These are phyloP conservation scores for Lissonota sp. DNA, from an alignment of 2,888 invertebrate genomes.

Conservation along the genomic window DNA sequence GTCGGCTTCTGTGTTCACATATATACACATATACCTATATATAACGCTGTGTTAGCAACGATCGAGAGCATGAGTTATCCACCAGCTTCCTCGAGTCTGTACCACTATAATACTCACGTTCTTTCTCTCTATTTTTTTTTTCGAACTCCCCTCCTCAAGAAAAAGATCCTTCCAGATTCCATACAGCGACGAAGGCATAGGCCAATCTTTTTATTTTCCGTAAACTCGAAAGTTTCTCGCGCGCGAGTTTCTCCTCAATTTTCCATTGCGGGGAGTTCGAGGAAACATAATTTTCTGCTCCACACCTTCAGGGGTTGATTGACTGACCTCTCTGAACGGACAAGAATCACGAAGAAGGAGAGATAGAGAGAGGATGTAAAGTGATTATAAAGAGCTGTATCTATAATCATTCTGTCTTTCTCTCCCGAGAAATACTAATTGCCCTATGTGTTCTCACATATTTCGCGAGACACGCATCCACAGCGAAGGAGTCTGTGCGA, in stretches of 20 bases:
- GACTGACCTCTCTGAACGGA: constrained; percentile 35
- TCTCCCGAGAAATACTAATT: constrained; percentile 77
- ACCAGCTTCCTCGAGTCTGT: constrained; percentile 65
- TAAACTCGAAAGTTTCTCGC: constrained; percentile 24
- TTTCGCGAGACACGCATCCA: constrained; percentile 66
- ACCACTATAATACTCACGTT: constrained; percentile 64
- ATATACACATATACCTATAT: constrained; percentile 30
- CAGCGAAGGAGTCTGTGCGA: constrained; percentile 42
- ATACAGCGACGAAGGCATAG: background rate
- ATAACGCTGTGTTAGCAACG: constrained; percentile 30
- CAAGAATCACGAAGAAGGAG: background rate
- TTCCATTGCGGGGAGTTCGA: constrained; percentile 5
- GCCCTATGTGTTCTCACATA: constrained; percentile 76
- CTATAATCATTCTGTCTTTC: background rate
- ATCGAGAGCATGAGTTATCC: constrained; percentile 62
- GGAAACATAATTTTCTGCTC: constrained; percentile 23
- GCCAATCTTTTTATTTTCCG: constrained; percentile 39
- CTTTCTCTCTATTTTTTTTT: constrained; percentile 14
- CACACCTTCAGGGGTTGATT: constrained; percentile 12
- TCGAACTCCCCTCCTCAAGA: constrained; percentile 35
- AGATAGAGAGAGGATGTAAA: constrained; percentile 9
- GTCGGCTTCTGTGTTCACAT: constrained; percentile 82
- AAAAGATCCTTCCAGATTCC: constrained; percentile 44
- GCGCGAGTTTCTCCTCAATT: constrained; percentile 7
- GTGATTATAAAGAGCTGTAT: background rate